Evolutionary conservation across 1,140 invertebrate genomes (phyloP), one percentile per base, ranked within the genome.

Genomic region (Venturia canescens): DNA sequence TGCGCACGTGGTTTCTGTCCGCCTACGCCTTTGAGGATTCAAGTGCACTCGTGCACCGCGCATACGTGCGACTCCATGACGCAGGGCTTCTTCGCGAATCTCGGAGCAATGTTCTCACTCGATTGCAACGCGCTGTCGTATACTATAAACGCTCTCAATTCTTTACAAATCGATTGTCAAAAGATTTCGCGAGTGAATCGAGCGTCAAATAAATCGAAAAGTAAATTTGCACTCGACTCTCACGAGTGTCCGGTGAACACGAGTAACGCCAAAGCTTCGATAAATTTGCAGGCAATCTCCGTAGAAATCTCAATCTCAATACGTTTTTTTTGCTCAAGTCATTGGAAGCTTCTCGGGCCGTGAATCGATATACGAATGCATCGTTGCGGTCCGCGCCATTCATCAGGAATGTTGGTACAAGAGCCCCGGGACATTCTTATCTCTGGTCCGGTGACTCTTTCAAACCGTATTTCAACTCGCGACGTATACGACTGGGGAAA

Each of bases 11-110:
- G 71, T 79, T 82, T 79, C 63, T 80, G 72, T 82, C 78, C 81
- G 81, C 81, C 81, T 69, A 80, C 81, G 78, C 79, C 57, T 53
- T 50, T 38, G 38, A 4, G 29, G 66, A 74, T 78, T 82, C 78
- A 77, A 82, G 81, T 82, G 75, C 77, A 48, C 57, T 78, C 69
- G 3, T 48, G 44, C 44, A 27, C n/a, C 31, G n/a, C n/a, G 34
- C n/a, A 31, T 69, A 18, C 9, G 21, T 50, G 15, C 23, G 38
- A 5, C 2, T 50, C 38, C 29, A 74, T 74, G 38, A 57, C 71
- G 60, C 60, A 38, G 29, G 50, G 38, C 18, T 57, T 74, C 66
- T 31, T 31, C 27, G 13, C 38, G 31, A 69, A 27, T 31, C 16
- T 29, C 29, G 13, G 21, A 48, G 69, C 21, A 71, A 44, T 71